phyloP scores from a whole-genome alignment of 2,797 vertebrate genomes.

The Cryptoblepharus egeriae region DNA sequence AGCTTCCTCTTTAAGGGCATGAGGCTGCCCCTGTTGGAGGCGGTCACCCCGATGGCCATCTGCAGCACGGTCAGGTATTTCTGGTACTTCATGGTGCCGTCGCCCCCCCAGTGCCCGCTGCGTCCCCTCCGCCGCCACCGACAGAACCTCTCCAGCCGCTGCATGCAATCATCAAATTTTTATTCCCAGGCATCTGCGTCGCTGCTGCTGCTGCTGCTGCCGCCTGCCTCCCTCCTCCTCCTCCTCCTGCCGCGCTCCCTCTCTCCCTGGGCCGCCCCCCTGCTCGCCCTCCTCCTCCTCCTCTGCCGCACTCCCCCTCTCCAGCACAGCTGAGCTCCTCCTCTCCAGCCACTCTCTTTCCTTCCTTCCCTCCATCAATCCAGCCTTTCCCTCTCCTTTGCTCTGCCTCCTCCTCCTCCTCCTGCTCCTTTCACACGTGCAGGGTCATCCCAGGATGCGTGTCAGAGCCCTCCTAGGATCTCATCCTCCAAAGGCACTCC shows the following conservation, averaged over 20 bases:
- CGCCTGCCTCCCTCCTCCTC: slow-evolving; percentile 46
- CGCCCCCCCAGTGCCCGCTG: slow-evolving; percentile 79
- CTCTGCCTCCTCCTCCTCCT: slow-evolving; percentile 52
- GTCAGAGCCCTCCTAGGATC: no score
- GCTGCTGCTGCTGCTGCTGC: slow-evolving; percentile 36
- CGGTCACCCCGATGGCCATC: slow-evolving; percentile 98
- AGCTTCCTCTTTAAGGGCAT: slow-evolving; percentile 96
- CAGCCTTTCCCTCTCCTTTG: slow-evolving; percentile 49
- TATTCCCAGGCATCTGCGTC: slow-evolving; percentile 88
- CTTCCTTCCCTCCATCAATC: no score
- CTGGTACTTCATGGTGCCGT: slow-evolving; percentile 98
- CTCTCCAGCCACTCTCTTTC: slow-evolving; percentile 48
- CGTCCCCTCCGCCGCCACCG: slow-evolving; percentile 86
- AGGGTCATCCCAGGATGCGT: no score
- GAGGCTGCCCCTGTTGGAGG: slow-evolving; percentile 95
- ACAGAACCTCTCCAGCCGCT: slow-evolving; percentile 84
- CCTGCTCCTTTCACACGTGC: slow-evolving; percentile 28
- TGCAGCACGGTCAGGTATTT: slow-evolving; percentile 99
- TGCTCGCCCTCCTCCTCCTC: slow-evolving; percentile 29
- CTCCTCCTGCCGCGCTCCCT: slow-evolving; percentile 55
- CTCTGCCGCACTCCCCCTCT: slow-evolving; percentile 47
- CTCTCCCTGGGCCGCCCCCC: slow-evolving; percentile 49
- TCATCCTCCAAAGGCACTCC: no score
- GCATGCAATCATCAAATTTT: slow-evolving; percentile 90
- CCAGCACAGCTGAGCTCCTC: slow-evolving; percentile 27